Evolutionary conservation across 1,140 invertebrate genomes (phyloP), one percentile per base, ranked within the genome.

Genomic region (Vanessa atalanta): DNA sequence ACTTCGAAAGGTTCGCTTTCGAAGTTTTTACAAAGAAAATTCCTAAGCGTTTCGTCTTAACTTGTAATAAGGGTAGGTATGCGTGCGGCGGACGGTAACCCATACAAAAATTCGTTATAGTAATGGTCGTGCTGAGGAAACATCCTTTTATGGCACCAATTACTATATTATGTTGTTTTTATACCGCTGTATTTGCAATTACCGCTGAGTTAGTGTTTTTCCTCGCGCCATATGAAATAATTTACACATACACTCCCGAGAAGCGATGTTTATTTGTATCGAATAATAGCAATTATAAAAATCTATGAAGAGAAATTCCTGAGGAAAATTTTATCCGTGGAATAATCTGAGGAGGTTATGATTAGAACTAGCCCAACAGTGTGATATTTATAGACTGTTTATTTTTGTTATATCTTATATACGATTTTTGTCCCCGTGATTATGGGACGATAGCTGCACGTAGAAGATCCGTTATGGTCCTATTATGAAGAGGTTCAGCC

Each of bases 141-240:
- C 78, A 78, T 81, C 73, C 79, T 80, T 83, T 86, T 86, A 87
- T 81, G 63, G 79, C 71, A 73, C 71, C 82, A 85, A 85, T 86
- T 83, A 84, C 79, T 75, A 76, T 70, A 79, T 80, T 83, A 83
- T 76, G 74, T 81, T 73, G 79, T 63, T 80, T 81, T 86, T 81
- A 83, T 83, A 80, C 76, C 79, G 73, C 72, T 51, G 69, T 77
- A 72, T 69, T 71, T 47, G 66, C 70, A 63, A 70, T 70, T 77
- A 47, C 61, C 31, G 61, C 26, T 55, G 65, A 75, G 75, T 75
- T 79, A 71, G 60, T 72, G 74, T 70, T 75, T 20, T 57, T 73
- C 72, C 66, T 64, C 51, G 51, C 37, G 43, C 63, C 16, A 60
- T 75, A 53, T 16, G 65, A 64, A 76, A 79, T 79, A 77, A 77